These are phyloP conservation scores for Drosophila diplacantha DNA, from an alignment of 2,888 invertebrate species.

Conservation along the genomic window DNA sequence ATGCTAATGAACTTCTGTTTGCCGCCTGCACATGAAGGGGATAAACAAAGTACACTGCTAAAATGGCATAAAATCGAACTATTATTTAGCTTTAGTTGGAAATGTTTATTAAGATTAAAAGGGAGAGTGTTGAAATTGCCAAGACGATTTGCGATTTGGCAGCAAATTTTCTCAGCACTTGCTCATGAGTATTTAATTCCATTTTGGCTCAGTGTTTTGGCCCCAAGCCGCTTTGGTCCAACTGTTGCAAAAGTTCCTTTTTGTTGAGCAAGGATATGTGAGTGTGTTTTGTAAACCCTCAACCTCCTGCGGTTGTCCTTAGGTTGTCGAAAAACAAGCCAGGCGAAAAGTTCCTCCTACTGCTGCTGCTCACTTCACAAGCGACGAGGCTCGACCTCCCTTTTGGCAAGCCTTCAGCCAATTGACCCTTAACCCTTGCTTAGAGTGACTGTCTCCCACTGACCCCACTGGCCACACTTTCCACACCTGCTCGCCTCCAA, in stretches of 20 bases:
- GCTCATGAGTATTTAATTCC: not conserved
- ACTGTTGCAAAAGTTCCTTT: constrained; percentile 35
- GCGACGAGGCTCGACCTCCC: constrained; percentile 1
- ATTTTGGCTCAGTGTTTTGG: not conserved
- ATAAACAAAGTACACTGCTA: constrained; percentile 12
- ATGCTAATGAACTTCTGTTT: constrained; percentile 56
- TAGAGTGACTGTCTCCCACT: constrained; percentile 23
- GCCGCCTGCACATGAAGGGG: constrained; percentile 16
- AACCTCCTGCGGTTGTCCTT: constrained; percentile 24
- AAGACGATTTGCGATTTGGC: too few relatives aligned
- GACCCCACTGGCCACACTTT: constrained; percentile 46
- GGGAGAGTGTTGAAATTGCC: too few relatives aligned
- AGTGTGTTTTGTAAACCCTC: constrained; percentile 9
- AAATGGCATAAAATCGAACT: not conserved
- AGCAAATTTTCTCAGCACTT: too few relatives aligned
- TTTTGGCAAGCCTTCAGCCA: constrained; percentile 11
- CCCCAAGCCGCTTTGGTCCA: constrained; percentile 11
- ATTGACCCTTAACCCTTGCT: constrained; percentile 18
- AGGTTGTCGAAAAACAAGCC: constrained; percentile 19
- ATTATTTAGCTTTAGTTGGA: too few relatives aligned
- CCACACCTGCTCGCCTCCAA: constrained; percentile 43
- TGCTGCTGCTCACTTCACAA: constrained; percentile 25
- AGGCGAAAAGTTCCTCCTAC: constrained; percentile 4
- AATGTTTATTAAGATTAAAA: too few relatives aligned
- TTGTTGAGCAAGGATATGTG: constrained; percentile 4